Evolutionary conservation across 2,797 vertebrate species (phyloP), one percentile per base, ranked within the genome.

Genomic region (Chloroceryle inda): DNA sequence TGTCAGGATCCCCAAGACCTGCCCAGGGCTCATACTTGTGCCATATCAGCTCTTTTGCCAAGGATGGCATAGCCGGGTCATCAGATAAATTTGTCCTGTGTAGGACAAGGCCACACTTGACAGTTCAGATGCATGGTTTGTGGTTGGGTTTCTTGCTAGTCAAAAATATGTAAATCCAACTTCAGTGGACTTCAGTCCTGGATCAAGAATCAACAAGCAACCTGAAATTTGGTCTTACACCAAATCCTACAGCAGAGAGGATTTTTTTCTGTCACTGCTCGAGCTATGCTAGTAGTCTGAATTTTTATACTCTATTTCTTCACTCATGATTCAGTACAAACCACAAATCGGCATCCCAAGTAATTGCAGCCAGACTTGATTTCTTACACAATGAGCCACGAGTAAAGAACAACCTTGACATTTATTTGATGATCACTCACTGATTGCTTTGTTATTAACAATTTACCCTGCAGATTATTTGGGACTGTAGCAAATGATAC

Each of bases 391-490:
- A 81, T 87, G 23, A 82, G 61, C 81, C 78, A 89, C 10, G 61
- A 78, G 42, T 83, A 69, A 96, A 86, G 87, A 91, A 84, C 50
- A 78, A 52, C 8, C 2, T 74, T 91, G 73, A 49, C 38, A 64
- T 95, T 75, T 79, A 58, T 84, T 91, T 94, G 75, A 88, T 81
- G 50, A 68, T 85, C 53, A 58, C 64, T 88, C 73, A 33, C 73
- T 92, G 77, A 89, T 85, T 94, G 61, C 69, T 91, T 91, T 92
- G 66, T 81, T 92, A 87, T 59, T 88, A 79, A 81, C 78, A 83
- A 83, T 92, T 94, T 91, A 78, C 49, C 49, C 78, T 71, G 64
- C 45, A 42, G 55, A 88, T 92, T 93, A 91, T 72, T 59, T 81
- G 59, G 44, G 38, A 64, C 69, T 55, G 58, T 59, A 63, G 42